phyloP scores from a whole-genome alignment of 2,113 vertebrate genomes.

The Podiceps cristatus region DNA sequence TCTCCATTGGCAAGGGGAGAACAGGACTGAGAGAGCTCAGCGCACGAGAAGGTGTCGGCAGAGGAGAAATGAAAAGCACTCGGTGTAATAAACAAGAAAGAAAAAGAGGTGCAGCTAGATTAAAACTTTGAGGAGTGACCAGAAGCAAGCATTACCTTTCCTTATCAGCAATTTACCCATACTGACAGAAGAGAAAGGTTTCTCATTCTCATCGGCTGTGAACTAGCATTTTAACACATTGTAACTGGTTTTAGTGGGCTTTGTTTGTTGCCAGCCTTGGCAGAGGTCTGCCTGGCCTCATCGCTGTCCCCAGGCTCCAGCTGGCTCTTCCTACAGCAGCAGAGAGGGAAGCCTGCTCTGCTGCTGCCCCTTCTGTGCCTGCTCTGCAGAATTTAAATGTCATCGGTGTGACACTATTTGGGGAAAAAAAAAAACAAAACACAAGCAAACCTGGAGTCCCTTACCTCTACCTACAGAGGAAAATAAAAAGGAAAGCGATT shows the following conservation, averaged over 20 bases:
- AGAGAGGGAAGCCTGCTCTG: slow-evolving; percentile 36
- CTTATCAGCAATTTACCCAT: background rate
- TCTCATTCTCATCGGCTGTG: background rate
- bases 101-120: background rate
- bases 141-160: background rate
- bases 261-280: slow-evolving; percentile 45
- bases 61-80: background rate
- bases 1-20: background rate
- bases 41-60: accelerated
- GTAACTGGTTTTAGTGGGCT: background rate
- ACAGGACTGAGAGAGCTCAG: background rate
- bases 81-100: background rate
- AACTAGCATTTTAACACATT: slow-evolving; percentile 13
- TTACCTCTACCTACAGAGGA: background rate
- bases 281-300: slow-evolving; percentile 46
- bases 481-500: background rate
- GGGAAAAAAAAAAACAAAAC: background rate
- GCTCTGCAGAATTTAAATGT: slow-evolving; percentile 45
- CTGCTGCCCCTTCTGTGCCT: slow-evolving; percentile 36
- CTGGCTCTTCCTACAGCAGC: slow-evolving; percentile 39
- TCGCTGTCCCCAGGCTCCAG: slow-evolving; percentile 44
- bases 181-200: background rate
- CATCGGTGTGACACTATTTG: background rate
- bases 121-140: background rate
- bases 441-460: slow-evolving; percentile 7